phyloP scores from a whole-genome alignment of 2,113 vertebrate species.

The Nothocercus julius region DNA sequence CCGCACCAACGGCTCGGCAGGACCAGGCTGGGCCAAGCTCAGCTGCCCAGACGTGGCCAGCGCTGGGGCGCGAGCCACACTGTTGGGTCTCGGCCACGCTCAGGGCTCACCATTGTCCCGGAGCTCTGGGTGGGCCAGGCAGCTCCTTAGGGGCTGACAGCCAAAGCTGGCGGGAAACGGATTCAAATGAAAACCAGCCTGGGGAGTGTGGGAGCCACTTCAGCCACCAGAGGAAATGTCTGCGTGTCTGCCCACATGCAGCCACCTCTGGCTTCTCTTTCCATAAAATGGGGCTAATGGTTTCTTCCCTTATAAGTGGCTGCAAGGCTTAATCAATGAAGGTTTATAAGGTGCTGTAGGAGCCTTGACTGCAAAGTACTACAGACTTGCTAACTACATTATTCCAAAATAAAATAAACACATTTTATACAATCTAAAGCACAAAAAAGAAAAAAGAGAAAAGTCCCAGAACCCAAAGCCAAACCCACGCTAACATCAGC shows the following conservation, averaged over 20 bases:
- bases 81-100: not conserved
- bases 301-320: not conserved
- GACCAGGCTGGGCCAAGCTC: too few relatives aligned
- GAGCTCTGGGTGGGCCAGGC: not conserved
- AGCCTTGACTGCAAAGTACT: constrained; percentile 40
- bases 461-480: not conserved
- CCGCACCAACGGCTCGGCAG: too few relatives aligned
- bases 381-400: constrained; percentile 54
- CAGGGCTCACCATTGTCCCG: not conserved
- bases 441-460: not conserved
- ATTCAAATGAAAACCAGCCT: not conserved
- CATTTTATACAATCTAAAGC: constrained; percentile 34
- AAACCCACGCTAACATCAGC: not conserved
- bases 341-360: constrained; percentile 61
- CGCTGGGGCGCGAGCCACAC: not conserved
- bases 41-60: too few relatives aligned
- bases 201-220: not conserved
- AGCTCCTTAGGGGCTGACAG: not conserved
- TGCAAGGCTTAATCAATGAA: not conserved
- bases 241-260: not conserved
- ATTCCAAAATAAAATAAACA: constrained; percentile 62
- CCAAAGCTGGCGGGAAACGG: not conserved
- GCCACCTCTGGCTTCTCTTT: not conserved
- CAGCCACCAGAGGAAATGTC: not conserved
- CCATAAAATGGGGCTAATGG: constrained; percentile 6